These are phyloP conservation scores for Erythrocercus mccallii DNA, from an alignment of 2,113 vertebrate species.

Conservation along the genomic window DNA sequence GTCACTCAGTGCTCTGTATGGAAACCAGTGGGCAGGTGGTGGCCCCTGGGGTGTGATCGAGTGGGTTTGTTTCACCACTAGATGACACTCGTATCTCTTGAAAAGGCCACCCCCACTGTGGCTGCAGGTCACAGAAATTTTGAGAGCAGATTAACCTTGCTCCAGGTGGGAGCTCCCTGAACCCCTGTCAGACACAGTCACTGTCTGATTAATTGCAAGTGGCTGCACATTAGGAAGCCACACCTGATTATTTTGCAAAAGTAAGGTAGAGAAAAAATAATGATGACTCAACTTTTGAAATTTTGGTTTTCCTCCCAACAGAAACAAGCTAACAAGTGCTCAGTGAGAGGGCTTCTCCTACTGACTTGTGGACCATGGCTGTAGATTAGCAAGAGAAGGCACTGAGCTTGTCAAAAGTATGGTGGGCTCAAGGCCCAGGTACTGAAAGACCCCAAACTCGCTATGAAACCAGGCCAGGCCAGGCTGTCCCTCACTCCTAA, in stretches of 20 bases:
- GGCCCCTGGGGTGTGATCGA: background rate
- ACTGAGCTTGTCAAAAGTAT: background rate
- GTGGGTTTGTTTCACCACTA: constrained; percentile 17
- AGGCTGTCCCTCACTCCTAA: background rate
- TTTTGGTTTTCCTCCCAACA: background rate
- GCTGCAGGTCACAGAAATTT: background rate
- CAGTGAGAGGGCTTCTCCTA: background rate
- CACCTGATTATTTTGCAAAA: background rate
- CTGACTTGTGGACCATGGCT: background rate
- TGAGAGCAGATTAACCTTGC: background rate
- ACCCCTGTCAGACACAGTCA: background rate
- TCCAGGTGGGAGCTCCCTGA: background rate
- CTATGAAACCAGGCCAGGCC: background rate
- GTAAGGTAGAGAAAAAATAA: background rate
- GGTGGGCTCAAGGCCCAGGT: background rate
- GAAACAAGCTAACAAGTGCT: background rate
- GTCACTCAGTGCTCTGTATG: background rate
- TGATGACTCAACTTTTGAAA: background rate
- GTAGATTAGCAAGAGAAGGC: background rate
- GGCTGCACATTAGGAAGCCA: background rate
- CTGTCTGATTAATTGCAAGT: background rate
- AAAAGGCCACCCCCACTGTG: background rate
- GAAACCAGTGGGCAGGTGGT: background rate
- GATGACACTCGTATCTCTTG: background rate
- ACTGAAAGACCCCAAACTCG: background rate